These are phyloP conservation scores for Drosophila oshimai DNA, from an alignment of 1,140 invertebrate genomes.

Conservation along the genomic window DNA sequence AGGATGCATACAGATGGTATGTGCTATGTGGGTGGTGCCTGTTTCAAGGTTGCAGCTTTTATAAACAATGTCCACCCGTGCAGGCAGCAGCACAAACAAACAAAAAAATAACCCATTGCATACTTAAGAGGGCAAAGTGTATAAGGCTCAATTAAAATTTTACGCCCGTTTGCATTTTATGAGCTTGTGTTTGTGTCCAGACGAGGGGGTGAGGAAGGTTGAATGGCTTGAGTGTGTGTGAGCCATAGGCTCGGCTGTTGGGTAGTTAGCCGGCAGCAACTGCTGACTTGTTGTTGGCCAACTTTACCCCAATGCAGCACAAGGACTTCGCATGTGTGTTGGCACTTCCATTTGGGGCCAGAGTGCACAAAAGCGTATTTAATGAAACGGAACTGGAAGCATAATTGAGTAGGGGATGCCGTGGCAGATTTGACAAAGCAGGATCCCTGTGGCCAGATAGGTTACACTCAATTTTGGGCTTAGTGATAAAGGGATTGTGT, in stretches of 20 bases:
- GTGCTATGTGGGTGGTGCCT: neutral
- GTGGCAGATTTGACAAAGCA: constrained; percentile 24
- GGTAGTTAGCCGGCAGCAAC: constrained; percentile 34
- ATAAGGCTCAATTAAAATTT: constrained; percentile 79
- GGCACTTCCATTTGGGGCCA: constrained; percentile 24
- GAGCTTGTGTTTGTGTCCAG: constrained; percentile 1
- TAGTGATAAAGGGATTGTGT: neutral
- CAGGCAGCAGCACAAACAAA: constrained; percentile 7
- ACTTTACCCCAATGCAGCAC: constrained; percentile 28
- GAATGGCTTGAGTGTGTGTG: constrained; percentile 12
- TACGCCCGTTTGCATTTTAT: constrained; percentile 71
- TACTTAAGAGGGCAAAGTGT: constrained; percentile 66
- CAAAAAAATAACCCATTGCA: constrained; percentile 58
- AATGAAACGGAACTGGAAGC: constrained; percentile 74
- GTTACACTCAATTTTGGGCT: neutral
- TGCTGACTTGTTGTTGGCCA: constrained; percentile 26
- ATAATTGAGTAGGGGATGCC: constrained; percentile 69
- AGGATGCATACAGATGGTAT: constrained; percentile 2
- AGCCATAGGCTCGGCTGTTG: constrained; percentile 16
- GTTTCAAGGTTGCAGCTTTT: constrained; percentile 60
- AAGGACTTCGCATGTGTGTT: constrained; percentile 1
- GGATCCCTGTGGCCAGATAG: neutral
- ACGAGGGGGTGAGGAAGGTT: neutral
- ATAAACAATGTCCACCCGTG: constrained; percentile 26
- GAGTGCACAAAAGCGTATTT: constrained; percentile 56